Evolutionary conservation across 2,113 vertebrate genomes (phyloP).

Genomic region (Dascyllus trimaculatus): DNA sequence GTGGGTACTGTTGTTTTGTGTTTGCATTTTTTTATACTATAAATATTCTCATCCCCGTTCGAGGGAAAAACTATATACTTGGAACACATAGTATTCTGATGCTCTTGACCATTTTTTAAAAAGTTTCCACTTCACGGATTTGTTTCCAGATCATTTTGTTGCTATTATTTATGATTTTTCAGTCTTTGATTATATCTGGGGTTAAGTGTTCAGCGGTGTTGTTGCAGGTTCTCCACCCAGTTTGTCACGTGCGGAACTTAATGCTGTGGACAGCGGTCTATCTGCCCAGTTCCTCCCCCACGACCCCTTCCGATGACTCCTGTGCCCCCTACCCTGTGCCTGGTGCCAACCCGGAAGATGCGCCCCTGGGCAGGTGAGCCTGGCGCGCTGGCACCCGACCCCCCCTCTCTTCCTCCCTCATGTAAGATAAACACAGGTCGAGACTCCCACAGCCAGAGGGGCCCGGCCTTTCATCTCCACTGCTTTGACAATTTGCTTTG

Average conservation of each 20-base stretch:
- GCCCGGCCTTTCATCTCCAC: constrained; percentile 18
- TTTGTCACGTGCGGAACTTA: constrained; percentile 96
- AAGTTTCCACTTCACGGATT: not conserved
- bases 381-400: constrained; percentile 67
- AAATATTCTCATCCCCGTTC: constrained; percentile 19
- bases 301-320: constrained; percentile 92
- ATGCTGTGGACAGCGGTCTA: constrained; percentile 98
- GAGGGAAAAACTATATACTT: not conserved
- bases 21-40: constrained; percentile 1
- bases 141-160: not conserved
- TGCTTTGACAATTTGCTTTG: constrained; percentile 32
- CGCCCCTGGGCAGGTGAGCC: constrained; percentile 93
- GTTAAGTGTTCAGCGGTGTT: constrained; percentile 26
- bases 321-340: constrained; percentile 93
- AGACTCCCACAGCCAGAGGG: constrained; percentile 34
- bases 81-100: not conserved
- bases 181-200: not conserved
- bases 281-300: constrained; percentile 95
- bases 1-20: constrained; percentile 25
- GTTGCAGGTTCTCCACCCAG: constrained; percentile 94
- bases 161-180: not conserved
- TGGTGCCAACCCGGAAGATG: constrained; percentile 90
- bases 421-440: constrained; percentile 79
- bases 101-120: not conserved
- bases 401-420: constrained; percentile 51